Evolutionary conservation across 2,113 vertebrate species (phyloP), one percentile per base, ranked within the genome.

Genomic region (Agelaius tricolor): DNA sequence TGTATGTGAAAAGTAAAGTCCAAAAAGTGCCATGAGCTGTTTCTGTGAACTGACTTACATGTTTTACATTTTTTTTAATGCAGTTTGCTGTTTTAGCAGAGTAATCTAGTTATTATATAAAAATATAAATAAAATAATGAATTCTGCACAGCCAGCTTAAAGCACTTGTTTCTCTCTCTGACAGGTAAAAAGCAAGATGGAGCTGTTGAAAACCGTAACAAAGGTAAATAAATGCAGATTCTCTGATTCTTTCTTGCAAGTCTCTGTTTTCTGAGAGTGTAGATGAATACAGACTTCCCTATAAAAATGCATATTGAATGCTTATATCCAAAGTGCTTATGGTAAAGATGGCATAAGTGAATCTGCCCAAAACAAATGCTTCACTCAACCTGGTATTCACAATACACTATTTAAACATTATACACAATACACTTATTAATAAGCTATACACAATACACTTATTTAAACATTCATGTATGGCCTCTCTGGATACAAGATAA

Each of bases 151-250:
- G 37, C 8, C 31, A 30, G 4, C 39, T 79, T 91, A 69, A 95
- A 90, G 52, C 20, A 33, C 28, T 78, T 71, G 12, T 97, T 95
- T 75, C 92, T 78, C 83, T 97, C 96, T 95, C 71, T 80, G 77
- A 91, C 97, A 99, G 99, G 98, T 98, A 99, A 99, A 98, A 99
- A 99, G 96, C 99, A 99, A 98, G 99, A 99, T 91, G 99, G 98
- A 94, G 97, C 99, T 94, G 97, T 98, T 96, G 99, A 99, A 98
- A 99, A 99, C 96, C 98, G 99, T 84, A 99, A 99, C 97, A 99
- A 99, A 99, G 99, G 99, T 99, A 98, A 98, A 97, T 99, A 98
- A 98, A 97, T 92, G 87, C 51, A 52, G 31, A 69, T 91, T 63
- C 28, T 87, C 31, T 79, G 51, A 78, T 46, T 62, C 18, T 71